Evolutionary conservation across 2,888 invertebrate species (phyloP), one percentile per base, ranked within the genome.

Genomic region (Diploptera punctata): DNA sequence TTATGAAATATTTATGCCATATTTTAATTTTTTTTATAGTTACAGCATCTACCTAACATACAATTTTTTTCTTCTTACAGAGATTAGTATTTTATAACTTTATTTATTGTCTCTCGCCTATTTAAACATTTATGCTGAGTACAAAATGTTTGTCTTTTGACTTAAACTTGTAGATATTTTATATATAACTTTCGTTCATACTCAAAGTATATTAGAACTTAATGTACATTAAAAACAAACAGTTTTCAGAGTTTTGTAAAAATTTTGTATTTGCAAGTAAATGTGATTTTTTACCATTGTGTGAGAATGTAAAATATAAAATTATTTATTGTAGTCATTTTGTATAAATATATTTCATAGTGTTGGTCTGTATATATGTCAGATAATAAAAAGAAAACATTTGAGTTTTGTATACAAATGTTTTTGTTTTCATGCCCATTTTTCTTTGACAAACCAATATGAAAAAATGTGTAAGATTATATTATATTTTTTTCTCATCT

Each of bases 241-340:
- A n/a, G 29, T 61, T 62, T 19, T 43, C 24, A 24, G 5, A 38
- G 24, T 3, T 13, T 38, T 16, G 61, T 61, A 21, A 18, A 62
- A 31, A 21, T 38, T 16, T 13, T 43, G 10, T 62, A 38, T 21
- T 38, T 38, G 9, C 31, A 62, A 43, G 13, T 19, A 7, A 38
- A 18, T 38, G 43, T 62, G 43, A 18, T 31, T 43, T 62, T 43
- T 21, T 19, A 62, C 21, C 21, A 38, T 26, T 43, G 18, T 65
- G 10, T n/a, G 26, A 16, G 18, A 44, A 65, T 47, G 24, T 26
- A 47, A 65, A 47, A n/a, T 29, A 43, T 65, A 24, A 44, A 43
- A 65, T 43, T 26, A 65, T 65, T 65, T 65, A 65, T 65, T 65
- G 26, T 65, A 65, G 43, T 65, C 21, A 29, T 47, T 33, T 65